phyloP scores from a whole-genome alignment of 2,797 vertebrate genomes.

The Bradypodion pumilum region DNA sequence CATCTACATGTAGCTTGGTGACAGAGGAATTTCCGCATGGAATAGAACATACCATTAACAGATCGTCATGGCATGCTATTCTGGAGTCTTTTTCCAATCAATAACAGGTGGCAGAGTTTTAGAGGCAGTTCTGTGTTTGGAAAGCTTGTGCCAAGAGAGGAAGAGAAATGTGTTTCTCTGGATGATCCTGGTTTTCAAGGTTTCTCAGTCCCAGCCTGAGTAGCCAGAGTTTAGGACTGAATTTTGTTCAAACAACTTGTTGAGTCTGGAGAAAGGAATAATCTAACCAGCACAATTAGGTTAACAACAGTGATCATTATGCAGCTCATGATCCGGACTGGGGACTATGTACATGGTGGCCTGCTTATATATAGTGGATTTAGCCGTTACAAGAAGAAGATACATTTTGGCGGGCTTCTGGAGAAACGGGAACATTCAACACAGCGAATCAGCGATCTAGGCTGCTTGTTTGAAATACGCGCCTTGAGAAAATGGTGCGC shows the following conservation, averaged over 20 bases:
- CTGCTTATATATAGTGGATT: too few relatives aligned
- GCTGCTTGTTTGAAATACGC: too few relatives aligned
- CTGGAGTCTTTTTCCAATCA: background rate
- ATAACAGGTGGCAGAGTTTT: background rate
- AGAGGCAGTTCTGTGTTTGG: background rate
- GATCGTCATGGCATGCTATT: background rate
- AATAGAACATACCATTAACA: background rate
- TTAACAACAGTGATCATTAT: too few relatives aligned
- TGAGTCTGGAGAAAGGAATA: too few relatives aligned
- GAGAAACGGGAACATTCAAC: too few relatives aligned
- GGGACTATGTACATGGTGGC: too few relatives aligned
- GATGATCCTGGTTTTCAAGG: background rate
- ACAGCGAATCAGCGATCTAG: too few relatives aligned
- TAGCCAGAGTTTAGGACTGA: background rate
- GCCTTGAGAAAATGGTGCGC: too few relatives aligned
- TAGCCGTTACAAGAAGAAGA: too few relatives aligned
- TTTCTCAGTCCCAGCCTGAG: background rate
- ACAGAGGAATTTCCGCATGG: background rate
- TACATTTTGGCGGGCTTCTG: too few relatives aligned
- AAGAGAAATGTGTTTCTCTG: background rate
- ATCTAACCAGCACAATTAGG: too few relatives aligned
- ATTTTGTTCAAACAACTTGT: background rate
- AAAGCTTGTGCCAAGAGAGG: background rate
- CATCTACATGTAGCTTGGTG: background rate
- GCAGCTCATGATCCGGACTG: too few relatives aligned